A percentile compares a stretch with the other conserved stretches of the same genome.
phyloP scores from a whole-genome alignment of 2,888 invertebrate genomes.

The Oscheius sp. region DNA sequence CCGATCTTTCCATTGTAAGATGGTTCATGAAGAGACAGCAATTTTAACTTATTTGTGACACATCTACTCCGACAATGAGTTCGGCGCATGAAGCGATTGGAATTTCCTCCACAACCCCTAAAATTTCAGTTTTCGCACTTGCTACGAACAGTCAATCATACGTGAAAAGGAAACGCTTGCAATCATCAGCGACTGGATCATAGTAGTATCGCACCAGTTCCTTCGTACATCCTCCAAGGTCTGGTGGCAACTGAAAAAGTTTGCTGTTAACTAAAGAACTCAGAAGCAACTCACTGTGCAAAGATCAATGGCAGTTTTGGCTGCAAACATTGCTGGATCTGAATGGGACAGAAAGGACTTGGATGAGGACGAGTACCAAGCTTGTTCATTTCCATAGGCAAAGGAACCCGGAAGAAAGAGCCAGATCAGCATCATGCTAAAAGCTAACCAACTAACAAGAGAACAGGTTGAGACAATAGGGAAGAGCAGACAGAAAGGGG shows the following conservation, averaged over 20 bases:
- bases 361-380: constrained; percentile 32
- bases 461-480: not conserved
- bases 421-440: constrained; percentile 16
- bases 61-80: constrained; percentile 60
- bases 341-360: constrained; percentile 21
- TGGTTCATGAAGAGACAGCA: constrained; percentile 11
- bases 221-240: constrained; percentile 64
- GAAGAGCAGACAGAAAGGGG: constrained; percentile 11
- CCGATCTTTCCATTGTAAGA: not conserved
- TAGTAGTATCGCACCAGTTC: constrained; percentile 68
- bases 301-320: constrained; percentile 49
- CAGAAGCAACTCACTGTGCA: constrained; percentile 42
- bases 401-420: not conserved
- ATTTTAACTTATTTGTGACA: constrained; percentile 40
- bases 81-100: constrained; percentile 59
- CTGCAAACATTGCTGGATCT: constrained; percentile 33
- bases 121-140: constrained; percentile 12
- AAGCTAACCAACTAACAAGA: not conserved
- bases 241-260: constrained; percentile 56
- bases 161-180: constrained; percentile 68
- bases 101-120: constrained; percentile 63
- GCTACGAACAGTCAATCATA: constrained; percentile 38
- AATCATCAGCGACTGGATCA: constrained; percentile 59
- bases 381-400: constrained; percentile 11
- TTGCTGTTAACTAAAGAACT: no score